phyloP scores from a whole-genome alignment of 1,140 invertebrate genomes.

The Drosophila virilis region DNA sequence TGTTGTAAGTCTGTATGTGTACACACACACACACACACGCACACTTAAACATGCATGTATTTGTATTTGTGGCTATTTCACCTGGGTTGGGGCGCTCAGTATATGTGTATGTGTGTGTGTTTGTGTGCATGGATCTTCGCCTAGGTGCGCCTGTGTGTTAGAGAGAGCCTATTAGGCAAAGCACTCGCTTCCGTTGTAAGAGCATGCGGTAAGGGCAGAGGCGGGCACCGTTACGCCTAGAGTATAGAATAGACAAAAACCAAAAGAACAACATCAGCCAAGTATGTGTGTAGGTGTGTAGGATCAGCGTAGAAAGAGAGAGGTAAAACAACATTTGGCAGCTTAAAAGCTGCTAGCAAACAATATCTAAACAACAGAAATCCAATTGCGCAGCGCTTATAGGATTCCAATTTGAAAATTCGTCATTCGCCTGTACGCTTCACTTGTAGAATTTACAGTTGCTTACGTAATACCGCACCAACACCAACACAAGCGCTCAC shows the following conservation, averaged over 20 bases:
- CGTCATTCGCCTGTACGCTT: slow-evolving; percentile 47
- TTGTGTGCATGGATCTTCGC: slow-evolving; percentile 53
- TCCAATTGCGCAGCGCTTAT: slow-evolving; percentile 45
- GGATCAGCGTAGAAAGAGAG: slow-evolving; percentile 52
- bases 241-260: slow-evolving; percentile 64
- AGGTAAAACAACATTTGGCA: slow-evolving; percentile 31
- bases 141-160: slow-evolving; percentile 40
- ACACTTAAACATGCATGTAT: background rate
- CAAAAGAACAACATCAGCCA: slow-evolving; percentile 36
- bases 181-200: slow-evolving; percentile 73
- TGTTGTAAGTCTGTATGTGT: slow-evolving; percentile 37
- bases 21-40: background rate
- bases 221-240: slow-evolving; percentile 60
- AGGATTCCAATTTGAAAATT: slow-evolving; percentile 68
- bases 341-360: slow-evolving; percentile 28
- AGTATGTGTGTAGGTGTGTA: slow-evolving; percentile 41
- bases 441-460: slow-evolving; percentile 78
- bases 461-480: slow-evolving; percentile 72
- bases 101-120: slow-evolving; percentile 22
- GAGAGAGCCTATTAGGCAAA: slow-evolving; percentile 75
- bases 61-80: slow-evolving; percentile 53
- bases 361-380: slow-evolving; percentile 4
- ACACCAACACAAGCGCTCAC: slow-evolving; percentile 50
- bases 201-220: slow-evolving; percentile 40
- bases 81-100: slow-evolving; percentile 41